Conservation (phyloP, 2,113 vertebrate genomes). For the Chlorodrepanis virens region DNA sequence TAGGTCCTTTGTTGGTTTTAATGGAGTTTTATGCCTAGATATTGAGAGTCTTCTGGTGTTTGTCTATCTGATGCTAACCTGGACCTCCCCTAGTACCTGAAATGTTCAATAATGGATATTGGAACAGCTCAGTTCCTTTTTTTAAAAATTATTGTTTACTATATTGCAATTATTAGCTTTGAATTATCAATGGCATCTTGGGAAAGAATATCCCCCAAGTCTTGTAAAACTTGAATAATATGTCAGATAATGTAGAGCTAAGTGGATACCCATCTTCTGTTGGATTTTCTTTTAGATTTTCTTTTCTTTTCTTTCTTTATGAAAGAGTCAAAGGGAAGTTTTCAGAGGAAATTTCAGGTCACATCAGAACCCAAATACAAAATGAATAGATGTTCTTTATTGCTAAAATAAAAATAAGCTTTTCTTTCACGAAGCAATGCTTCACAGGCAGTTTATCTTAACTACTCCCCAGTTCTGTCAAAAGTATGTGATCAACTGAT, state of each 20-base stretch:
- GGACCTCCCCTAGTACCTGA: neutral
- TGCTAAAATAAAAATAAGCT: neutral
- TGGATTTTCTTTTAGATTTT: neutral
- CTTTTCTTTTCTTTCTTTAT: too few species aligned
- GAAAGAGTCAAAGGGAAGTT: neutral
- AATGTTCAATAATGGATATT: neutral
- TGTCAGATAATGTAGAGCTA: neutral
- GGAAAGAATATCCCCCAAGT: neutral
- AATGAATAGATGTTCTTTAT: neutral
- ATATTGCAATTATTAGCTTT: neutral
- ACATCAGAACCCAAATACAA: neutral
- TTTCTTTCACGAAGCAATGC: neutral
- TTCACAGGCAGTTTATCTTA: neutral
- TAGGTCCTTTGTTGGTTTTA: neutral
- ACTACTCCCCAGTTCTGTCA: neutral
- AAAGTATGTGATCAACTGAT: neutral
- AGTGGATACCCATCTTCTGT: neutral
- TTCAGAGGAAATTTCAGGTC: neutral
- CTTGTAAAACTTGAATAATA: neutral
- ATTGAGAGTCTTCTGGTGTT: neutral
- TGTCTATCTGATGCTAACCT: neutral
- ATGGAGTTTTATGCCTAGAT: neutral
- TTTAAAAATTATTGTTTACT: neutral
- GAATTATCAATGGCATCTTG: neutral
- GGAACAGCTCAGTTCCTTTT: neutral